These are phyloP conservation scores for Camponotus floridanus DNA, from an alignment of 1,140 invertebrate genomes.

Conservation along the genomic window DNA sequence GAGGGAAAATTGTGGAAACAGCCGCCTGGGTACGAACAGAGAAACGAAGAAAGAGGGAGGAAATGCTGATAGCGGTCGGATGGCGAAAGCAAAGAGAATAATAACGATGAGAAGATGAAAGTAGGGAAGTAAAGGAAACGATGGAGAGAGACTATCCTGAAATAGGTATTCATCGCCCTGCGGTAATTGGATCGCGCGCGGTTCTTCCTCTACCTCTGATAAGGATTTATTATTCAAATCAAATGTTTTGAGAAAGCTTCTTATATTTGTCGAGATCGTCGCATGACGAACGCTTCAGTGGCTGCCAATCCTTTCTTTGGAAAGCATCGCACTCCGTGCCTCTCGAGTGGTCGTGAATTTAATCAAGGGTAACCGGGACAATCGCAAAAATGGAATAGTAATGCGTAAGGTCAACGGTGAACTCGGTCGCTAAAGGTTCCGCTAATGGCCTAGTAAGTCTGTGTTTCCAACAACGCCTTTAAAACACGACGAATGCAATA, in stretches of 20 bases:
- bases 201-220: slow-evolving; percentile 74
- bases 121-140: slow-evolving; percentile 48
- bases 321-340: slow-evolving; percentile 1
- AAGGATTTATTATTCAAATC: slow-evolving; percentile 83
- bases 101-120: slow-evolving; percentile 64
- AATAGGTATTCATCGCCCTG: slow-evolving; percentile 80
- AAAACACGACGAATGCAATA: background rate
- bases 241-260: slow-evolving; percentile 80
- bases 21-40: slow-evolving; percentile 7
- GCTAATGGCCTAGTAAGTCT: slow-evolving; percentile 27
- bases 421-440: slow-evolving; percentile 19
- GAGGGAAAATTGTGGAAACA: slow-evolving; percentile 73
- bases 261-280: slow-evolving; percentile 54
- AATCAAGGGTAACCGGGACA: slow-evolving; percentile 57
- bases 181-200: slow-evolving; percentile 80
- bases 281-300: slow-evolving; percentile 51
- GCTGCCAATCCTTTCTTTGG: slow-evolving; percentile 70
- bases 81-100: slow-evolving; percentile 56
- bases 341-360: slow-evolving; percentile 57
- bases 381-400: slow-evolving; percentile 65
- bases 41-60: slow-evolving; percentile 25
- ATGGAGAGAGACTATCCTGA: slow-evolving; percentile 61
- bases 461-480: background rate
- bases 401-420: slow-evolving; percentile 26
- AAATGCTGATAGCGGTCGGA: slow-evolving; percentile 44